Evolutionary conservation across 2,888 invertebrate genomes (phyloP), one percentile per base, ranked within the genome.

Genomic region (Nymphalis c-album): DNA sequence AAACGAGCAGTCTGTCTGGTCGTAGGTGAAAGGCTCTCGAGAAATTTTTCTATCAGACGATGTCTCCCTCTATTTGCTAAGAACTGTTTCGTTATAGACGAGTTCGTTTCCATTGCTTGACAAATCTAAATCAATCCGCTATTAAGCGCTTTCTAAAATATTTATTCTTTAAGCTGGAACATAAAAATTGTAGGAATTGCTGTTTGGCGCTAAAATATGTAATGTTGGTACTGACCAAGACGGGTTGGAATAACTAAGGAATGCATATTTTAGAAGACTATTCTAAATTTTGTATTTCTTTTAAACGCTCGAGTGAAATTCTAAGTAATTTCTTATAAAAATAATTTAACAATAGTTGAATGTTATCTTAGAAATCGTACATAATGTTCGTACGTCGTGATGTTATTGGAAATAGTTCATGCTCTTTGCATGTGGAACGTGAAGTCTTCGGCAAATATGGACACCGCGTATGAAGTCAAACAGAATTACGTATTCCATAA

Each of bases 391-490:
- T 26, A 63, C 45, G 53, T 6, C 16, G 47, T 0, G 18, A 53
- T 47, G 60, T 40, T 53, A 76, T 69, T 78, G 84, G 76, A 80
- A 63, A 79, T 77, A 57, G 48, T 63, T 63, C 61, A 35, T 60
- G 71, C 81, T 80, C 83, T 85, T 84, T 85, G 83, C 85, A 85
- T 85, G 85, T 85, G 83, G 80, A 80, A 83, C 83, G 84, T 82
- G 76, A 74, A 85, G 85, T 81, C 84, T 84, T 85, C 81, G 81
- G 83, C 83, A 85, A 85, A 85, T 85, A 85, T 91, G 91, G 91
- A 89, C 91, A 90, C 85, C 91, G 91, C 91, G 90, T 91, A 91
- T 91, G 90, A 91, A 91, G 90, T 91, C 91, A 91, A 91, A 91
- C 87, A 91, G 78, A 91, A 91, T 91, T 91, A 91, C 90, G 88